phyloP scores from a whole-genome alignment of 2,113 vertebrate species.

The human (Homo sapiens) region GRCh38 chr19:31393001-31393500 shows the following conservation, averaged over 20 bases:
- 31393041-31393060: fast-evolving
- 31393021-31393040: neutral
- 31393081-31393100: neutral
- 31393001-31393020: too few relatives aligned
- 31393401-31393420: neutral
- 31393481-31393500: neutral
- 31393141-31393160: neutral
- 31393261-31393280: neutral
- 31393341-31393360: neutral
- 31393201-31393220: neutral
- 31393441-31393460: neutral
- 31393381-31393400: neutral
- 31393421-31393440: fast-evolving
- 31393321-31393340: neutral
- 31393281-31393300: neutral
- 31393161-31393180: neutral
- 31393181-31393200: fast-evolving
- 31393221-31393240: neutral
- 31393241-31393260: neutral
- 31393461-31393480: neutral
- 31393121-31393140: neutral
- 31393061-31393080: neutral
- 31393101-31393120: neutral
- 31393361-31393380: neutral
- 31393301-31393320: neutral